These are phyloP conservation scores for Fistularia commersonii DNA, from an alignment of 2,797 vertebrate genomes.

Conservation along the genomic window DNA sequence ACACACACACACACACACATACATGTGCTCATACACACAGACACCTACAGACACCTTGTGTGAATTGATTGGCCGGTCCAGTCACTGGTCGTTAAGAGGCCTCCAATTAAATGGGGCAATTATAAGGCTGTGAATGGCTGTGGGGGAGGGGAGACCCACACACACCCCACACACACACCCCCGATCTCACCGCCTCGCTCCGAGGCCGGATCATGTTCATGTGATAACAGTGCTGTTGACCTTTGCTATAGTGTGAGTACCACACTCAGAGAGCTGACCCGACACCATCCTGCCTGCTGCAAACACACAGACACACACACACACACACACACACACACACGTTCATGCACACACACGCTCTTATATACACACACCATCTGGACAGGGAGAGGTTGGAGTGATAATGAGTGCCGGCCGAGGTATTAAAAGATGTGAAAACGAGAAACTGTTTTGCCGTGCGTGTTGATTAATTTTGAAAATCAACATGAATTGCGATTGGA, in stretches of 20 bases:
- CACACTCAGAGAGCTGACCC: slow-evolving; percentile 53
- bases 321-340: slow-evolving; percentile 19
- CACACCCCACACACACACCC: background rate
- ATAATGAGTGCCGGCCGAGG: background rate
- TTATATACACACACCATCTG: slow-evolving; percentile 9
- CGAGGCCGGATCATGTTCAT: slow-evolving; percentile 57
- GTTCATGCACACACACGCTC: slow-evolving; percentile 16
- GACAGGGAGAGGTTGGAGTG: background rate
- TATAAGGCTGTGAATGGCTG: slow-evolving; percentile 62
- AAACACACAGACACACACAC: slow-evolving; percentile 9
- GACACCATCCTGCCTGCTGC: slow-evolving; percentile 30
- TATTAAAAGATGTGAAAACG: too few relatives aligned
- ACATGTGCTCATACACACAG: slow-evolving; percentile 22
- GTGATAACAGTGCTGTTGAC: slow-evolving; percentile 66
- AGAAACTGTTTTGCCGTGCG: too few relatives aligned
- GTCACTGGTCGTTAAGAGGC: slow-evolving; percentile 67
- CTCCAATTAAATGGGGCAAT: slow-evolving; percentile 75
- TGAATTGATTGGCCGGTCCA: slow-evolving; percentile 68
- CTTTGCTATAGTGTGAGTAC: slow-evolving; percentile 61
- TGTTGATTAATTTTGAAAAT: too few relatives aligned
- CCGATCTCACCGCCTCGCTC: slow-evolving; percentile 49
- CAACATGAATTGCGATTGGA: too few relatives aligned
- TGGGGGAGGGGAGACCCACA: slow-evolving; percentile 38
- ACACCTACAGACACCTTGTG: slow-evolving; percentile 44
- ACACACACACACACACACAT: slow-evolving; percentile 15